phyloP scores from a whole-genome alignment of 2,888 invertebrate genomes.

The Erannis defoliaria region DNA sequence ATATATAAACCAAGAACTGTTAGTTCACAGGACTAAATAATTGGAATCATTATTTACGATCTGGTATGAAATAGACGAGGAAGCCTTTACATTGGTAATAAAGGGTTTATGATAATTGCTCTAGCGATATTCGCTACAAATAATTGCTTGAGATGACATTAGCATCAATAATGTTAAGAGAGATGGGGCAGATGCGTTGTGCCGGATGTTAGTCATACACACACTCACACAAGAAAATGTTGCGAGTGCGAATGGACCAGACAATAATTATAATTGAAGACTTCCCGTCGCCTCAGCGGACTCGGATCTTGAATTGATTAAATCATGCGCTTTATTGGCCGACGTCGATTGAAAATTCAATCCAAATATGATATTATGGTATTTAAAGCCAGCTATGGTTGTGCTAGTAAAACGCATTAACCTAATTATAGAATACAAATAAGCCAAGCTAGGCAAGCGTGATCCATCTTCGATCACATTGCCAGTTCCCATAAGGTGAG shows the following conservation, averaged over 20 bases:
- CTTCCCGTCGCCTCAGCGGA: slow-evolving; percentile 72
- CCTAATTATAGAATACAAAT: too few relatives aligned
- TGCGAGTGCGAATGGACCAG: slow-evolving; percentile 68
- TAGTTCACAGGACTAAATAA: slow-evolving; percentile 53
- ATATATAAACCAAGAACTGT: slow-evolving; percentile 49
- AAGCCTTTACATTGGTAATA: slow-evolving; percentile 45
- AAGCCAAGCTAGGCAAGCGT: too few relatives aligned
- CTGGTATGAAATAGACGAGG: slow-evolving; percentile 45
- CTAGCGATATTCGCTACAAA: slow-evolving; percentile 33
- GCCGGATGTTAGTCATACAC: slow-evolving; percentile 81
- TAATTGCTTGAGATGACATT: slow-evolving; percentile 50
- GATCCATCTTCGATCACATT: too few relatives aligned
- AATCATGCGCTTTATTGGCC: slow-evolving; percentile 55
- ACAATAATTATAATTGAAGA: slow-evolving; percentile 78
- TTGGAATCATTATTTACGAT: slow-evolving; percentile 52
- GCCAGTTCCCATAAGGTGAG: too few relatives aligned
- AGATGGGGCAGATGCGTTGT: slow-evolving; percentile 71
- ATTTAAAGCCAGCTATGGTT: slow-evolving; percentile 16
- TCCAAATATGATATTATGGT: slow-evolving; percentile 18
- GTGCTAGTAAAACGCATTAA: too few relatives aligned
- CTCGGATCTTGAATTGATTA: slow-evolving; percentile 58
- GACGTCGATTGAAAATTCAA: slow-evolving; percentile 41
- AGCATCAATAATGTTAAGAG: slow-evolving; percentile 49
- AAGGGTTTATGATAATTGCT: slow-evolving; percentile 47
- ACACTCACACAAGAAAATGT: slow-evolving; percentile 52